Conservation (phyloP, 2,797 vertebrate species). For the Coracias cyanogaster region DNA sequence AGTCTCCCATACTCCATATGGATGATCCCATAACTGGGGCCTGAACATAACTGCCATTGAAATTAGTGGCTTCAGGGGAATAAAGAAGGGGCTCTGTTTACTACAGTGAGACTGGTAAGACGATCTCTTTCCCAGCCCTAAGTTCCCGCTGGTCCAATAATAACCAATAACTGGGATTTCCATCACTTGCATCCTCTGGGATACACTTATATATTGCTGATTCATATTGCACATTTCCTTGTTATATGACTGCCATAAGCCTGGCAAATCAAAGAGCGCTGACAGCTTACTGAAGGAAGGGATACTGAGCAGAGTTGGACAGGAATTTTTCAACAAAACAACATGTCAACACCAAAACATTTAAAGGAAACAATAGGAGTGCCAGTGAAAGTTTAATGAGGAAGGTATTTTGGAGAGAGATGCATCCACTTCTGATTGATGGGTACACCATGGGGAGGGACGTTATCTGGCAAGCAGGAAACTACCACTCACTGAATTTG, state of each 20-base stretch:
- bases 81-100: slow-evolving; percentile 43
- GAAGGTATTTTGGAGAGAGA: background rate
- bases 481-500: background rate
- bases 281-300: slow-evolving; percentile 39
- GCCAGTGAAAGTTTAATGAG: background rate
- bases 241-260: background rate
- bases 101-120: slow-evolving; percentile 18
- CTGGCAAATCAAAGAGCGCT: slow-evolving; percentile 35
- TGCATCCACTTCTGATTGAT: background rate
- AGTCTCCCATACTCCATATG: background rate
- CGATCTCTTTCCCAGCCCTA: slow-evolving; percentile 42
- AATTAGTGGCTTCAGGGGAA: slow-evolving; percentile 30
- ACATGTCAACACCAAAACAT: slow-evolving; percentile 39
- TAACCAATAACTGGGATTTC: slow-evolving; percentile 61
- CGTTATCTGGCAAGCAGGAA: background rate
- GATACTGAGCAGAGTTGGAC: slow-evolving; percentile 25
- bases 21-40: background rate
- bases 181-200: slow-evolving; percentile 26
- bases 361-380: background rate
- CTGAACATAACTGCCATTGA: background rate
- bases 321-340: slow-evolving; percentile 53
- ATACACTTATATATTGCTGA: slow-evolving; percentile 17
- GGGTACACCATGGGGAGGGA: background rate
- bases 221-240: slow-evolving; percentile 11
- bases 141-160: slow-evolving; percentile 56